A percentile compares a stretch with the other conserved stretches of the same genome.
Evolutionary conservation across 2,113 vertebrate genomes (phyloP).

Genomic region (Dasyornis broadbenti): DNA sequence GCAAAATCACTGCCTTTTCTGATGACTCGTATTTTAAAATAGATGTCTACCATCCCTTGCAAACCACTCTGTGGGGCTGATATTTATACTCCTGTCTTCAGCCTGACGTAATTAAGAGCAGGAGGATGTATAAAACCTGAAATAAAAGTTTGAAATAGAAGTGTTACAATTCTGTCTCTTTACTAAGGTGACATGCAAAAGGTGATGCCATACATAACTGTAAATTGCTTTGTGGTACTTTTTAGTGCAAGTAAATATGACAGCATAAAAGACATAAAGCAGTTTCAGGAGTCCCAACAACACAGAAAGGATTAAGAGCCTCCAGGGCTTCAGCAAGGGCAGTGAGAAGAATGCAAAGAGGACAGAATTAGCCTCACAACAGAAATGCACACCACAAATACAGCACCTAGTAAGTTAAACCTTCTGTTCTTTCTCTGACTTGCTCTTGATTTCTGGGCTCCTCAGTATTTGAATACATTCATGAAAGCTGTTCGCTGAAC

Average conservation of each 20-base stretch:
- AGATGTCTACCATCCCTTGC: background rate
- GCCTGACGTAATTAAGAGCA: background rate
- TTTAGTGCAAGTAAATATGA: background rate
- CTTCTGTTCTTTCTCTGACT: background rate
- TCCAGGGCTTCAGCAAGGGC: background rate
- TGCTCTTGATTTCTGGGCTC: background rate
- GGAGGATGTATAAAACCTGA: background rate
- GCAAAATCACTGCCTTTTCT: background rate
- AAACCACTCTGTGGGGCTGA: background rate
- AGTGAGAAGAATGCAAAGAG: background rate
- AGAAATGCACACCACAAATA: background rate
- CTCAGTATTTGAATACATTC: background rate
- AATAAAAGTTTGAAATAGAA: background rate
- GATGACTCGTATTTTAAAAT: constrained; percentile 17
- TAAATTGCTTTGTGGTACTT: background rate
- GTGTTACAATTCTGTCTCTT: background rate
- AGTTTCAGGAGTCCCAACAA: background rate
- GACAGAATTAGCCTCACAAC: background rate
- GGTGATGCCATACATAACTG: background rate
- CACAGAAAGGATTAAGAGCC: background rate
- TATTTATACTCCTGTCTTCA: background rate
- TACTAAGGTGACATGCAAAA: background rate
- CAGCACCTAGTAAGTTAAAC: background rate
- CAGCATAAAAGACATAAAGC: background rate
- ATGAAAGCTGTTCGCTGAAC: background rate